Percentiles rank a stretch among this genome's conserved stretches.
phyloP scores from a whole-genome alignment of 2,888 invertebrate species.

The Ectemnius continuus region DNA sequence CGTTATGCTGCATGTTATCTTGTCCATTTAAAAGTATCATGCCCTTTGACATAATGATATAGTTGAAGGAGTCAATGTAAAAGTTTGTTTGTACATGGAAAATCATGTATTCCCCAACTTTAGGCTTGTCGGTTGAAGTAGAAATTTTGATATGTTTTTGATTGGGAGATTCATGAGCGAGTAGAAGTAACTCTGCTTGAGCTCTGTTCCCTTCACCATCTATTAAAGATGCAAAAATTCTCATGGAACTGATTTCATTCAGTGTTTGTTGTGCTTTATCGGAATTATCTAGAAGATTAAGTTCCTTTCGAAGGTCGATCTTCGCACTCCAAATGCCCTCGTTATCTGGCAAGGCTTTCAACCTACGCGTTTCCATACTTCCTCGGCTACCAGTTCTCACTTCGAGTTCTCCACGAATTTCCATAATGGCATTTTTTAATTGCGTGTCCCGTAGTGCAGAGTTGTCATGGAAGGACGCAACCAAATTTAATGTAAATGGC shows the following conservation, averaged over 20 bases:
- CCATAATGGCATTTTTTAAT: slow-evolving; percentile 83
- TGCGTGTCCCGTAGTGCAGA: slow-evolving; percentile 86
- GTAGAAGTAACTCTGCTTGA: slow-evolving; percentile 84
- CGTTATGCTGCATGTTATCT: slow-evolving; percentile 88
- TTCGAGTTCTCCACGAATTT: slow-evolving; percentile 83
- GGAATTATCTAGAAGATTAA: slow-evolving; percentile 81
- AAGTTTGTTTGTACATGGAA: slow-evolving; percentile 96
- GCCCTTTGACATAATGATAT: slow-evolving; percentile 95
- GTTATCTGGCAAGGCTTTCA: slow-evolving; percentile 83
- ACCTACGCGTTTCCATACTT: slow-evolving; percentile 81
- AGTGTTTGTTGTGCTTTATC: slow-evolving; percentile 82
- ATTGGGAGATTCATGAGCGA: slow-evolving; percentile 89
- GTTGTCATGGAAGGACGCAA: slow-evolving; percentile 94
- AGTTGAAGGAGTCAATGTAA: slow-evolving; percentile 92
- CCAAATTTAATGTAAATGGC: slow-evolving; percentile 90
- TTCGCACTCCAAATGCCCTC: slow-evolving; percentile 91
- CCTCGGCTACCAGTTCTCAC: slow-evolving; percentile 83
- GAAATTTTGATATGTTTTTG: slow-evolving; percentile 91
- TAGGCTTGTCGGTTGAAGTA: slow-evolving; percentile 90
- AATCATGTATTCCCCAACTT: slow-evolving; percentile 95
- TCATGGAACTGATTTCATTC: slow-evolving; percentile 84
- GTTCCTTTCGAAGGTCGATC: slow-evolving; percentile 85
- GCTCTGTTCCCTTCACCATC: slow-evolving; percentile 85
- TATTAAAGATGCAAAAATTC: slow-evolving; percentile 84
- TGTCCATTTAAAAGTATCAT: slow-evolving; percentile 91